Percentiles rank a stretch among this genome's conserved stretches.
Conservation (phyloP, 1,140 invertebrate species). For the Capitella teleta region DNA sequence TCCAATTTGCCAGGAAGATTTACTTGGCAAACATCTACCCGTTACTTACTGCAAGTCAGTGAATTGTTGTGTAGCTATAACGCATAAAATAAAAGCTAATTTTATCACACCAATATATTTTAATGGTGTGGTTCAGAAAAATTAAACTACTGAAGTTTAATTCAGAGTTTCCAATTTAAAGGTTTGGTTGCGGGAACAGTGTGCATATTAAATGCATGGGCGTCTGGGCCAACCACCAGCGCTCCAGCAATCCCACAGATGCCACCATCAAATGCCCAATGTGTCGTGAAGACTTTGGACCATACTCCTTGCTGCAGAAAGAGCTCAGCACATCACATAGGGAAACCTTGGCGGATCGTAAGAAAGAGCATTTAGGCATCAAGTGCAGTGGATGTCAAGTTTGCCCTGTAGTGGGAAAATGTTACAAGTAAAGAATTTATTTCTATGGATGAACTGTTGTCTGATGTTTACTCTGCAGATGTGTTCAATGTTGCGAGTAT, state of each 20-base stretch:
- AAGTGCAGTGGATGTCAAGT: slow-evolving; percentile 29
- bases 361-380: slow-evolving; percentile 29
- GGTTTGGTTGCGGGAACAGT: slow-evolving; percentile 42
- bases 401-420: slow-evolving; percentile 39
- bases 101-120: no score
- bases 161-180: slow-evolving; percentile 13
- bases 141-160: no score
- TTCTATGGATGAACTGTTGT: neutral
- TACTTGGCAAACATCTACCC: slow-evolving; percentile 34
- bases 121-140: no score
- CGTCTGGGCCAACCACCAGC: slow-evolving; percentile 41
- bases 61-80: no score
- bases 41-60: slow-evolving; percentile 41
- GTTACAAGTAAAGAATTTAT: slow-evolving; percentile 32
- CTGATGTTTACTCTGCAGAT: slow-evolving; percentile 10
- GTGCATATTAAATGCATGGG: slow-evolving; percentile 44
- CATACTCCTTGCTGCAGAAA: slow-evolving; percentile 30
- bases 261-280: slow-evolving; percentile 37
- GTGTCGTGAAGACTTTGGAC: slow-evolving; percentile 42
- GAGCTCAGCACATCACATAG: slow-evolving; percentile 29
- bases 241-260: slow-evolving; percentile 24
- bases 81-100: no score
- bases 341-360: slow-evolving; percentile 11
- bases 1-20: slow-evolving; percentile 43
- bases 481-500: slow-evolving; percentile 26